Evolutionary conservation across 2,888 invertebrate species (phyloP).

Genomic region (Exocentrus adspersus): DNA sequence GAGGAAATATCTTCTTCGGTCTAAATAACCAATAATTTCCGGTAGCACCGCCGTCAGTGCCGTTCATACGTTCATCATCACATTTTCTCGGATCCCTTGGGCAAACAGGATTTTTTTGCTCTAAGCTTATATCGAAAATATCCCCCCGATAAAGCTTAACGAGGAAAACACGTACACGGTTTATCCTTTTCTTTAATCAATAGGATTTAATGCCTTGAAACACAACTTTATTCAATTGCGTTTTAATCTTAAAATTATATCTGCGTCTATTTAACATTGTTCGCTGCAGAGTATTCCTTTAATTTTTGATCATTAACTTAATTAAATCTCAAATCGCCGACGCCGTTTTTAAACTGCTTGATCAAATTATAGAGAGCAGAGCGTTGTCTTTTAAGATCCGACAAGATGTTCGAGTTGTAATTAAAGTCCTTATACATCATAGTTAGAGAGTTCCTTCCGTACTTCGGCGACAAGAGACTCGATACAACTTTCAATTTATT

Average conservation of each 20-base stretch:
- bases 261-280: too few relatives aligned
- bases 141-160: slow-evolving; percentile 17
- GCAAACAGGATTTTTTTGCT: slow-evolving; percentile 22
- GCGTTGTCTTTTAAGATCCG: not conserved
- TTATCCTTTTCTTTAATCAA: slow-evolving; percentile 1
- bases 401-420: not conserved
- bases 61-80: slow-evolving; percentile 26
- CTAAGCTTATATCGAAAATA: slow-evolving; percentile 8
- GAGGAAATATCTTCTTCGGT: slow-evolving; percentile 18
- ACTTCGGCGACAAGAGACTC: slow-evolving; percentile 4
- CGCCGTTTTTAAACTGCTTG: not conserved
- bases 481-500: slow-evolving; percentile 21
- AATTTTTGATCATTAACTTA: too few relatives aligned
- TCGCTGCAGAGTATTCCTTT: too few relatives aligned
- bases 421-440: slow-evolving; percentile 9
- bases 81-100: slow-evolving; percentile 17
- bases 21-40: slow-evolving; percentile 30
- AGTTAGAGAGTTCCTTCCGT: not conserved
- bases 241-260: too few relatives aligned
- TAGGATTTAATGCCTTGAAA: not conserved
- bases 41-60: slow-evolving; percentile 20
- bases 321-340: too few relatives aligned
- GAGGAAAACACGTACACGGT: not conserved
- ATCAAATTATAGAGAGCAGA: not conserved
- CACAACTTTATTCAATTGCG: too few relatives aligned